These are phyloP conservation scores for Charaxes varanes DNA, from an alignment of 1,140 invertebrate species.

Conservation along the genomic window DNA sequence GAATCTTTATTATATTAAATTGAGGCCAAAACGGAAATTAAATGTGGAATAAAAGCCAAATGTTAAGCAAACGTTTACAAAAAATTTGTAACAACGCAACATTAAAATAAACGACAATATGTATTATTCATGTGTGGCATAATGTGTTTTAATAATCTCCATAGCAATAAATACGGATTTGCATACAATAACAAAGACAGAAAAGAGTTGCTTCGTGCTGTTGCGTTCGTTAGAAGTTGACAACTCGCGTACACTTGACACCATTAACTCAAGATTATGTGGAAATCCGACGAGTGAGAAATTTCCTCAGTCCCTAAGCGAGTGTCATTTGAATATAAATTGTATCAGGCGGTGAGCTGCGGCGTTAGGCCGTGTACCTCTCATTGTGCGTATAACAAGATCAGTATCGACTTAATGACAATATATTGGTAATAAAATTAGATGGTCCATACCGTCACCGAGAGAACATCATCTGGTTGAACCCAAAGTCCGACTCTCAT, in stretches of 20 bases:
- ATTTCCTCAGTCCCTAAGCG: constrained; percentile 58
- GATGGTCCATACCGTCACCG: constrained; percentile 67
- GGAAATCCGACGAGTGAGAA: constrained; percentile 67
- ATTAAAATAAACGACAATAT: neutral
- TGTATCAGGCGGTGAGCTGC: constrained; percentile 43
- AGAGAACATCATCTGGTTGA: constrained; percentile 46
- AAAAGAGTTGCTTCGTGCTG: constrained; percentile 15
- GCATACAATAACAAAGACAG: constrained; percentile 19
- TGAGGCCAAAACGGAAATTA: too few relatives aligned
- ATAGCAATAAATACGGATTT: constrained; percentile 17
- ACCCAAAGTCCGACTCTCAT: constrained; percentile 49
- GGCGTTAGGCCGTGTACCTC: constrained; percentile 50
- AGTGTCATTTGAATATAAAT: constrained; percentile 72
- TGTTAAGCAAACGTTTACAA: too few relatives aligned
- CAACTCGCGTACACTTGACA: constrained; percentile 33
- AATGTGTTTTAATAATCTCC: neutral
- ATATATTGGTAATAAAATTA: constrained; percentile 75
- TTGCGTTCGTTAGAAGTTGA: constrained; percentile 25
- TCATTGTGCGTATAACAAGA: constrained; percentile 73
- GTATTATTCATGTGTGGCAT: neutral
- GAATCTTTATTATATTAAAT: too few relatives aligned
- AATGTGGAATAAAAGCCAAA: too few relatives aligned
- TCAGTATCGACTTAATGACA: constrained; percentile 74
- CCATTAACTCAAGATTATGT: constrained; percentile 66
- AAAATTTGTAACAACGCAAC: too few relatives aligned